phyloP scores from a whole-genome alignment of 1,140 invertebrate genomes.

The Drosophila virilis region DNA sequence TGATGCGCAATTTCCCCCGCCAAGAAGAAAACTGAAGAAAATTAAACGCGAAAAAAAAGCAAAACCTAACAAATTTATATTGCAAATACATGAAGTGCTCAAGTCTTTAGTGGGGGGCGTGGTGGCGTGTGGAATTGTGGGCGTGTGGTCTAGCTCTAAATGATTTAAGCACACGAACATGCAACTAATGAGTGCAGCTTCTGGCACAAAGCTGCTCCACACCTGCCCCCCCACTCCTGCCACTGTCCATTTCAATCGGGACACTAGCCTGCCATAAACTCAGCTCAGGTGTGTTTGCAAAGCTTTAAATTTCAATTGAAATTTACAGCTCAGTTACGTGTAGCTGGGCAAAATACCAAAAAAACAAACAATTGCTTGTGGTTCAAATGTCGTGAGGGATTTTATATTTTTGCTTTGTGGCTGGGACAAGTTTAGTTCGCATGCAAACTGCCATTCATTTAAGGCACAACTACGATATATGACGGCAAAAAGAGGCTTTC shows the following conservation, averaged over 20 bases:
- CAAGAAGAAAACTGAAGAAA: conserved; percentile 29
- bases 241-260: not conserved
- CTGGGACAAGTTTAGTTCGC: not conserved
- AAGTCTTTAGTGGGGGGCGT: not conserved
- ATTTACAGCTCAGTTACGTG: conserved; percentile 69
- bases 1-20: conserved; percentile 58
- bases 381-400: not conserved
- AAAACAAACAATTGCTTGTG: conserved; percentile 1
- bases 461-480: too few species aligned
- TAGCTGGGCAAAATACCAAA: not conserved
- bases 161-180: conserved; percentile 77
- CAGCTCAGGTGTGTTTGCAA: conserved; percentile 8
- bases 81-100: conserved; percentile 58
- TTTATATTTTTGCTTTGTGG: not conserved
- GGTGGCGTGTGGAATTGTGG: not conserved
- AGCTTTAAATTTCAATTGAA: conserved; percentile 63
- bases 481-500: too few species aligned
- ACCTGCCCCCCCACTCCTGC: not conserved
- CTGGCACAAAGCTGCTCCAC: not conserved
- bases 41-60: conserved; percentile 31
- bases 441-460: not conserved
- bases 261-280: conserved; percentile 30
- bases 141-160: conserved; percentile 40
- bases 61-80: conserved; percentile 58
- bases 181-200: conserved; percentile 71